Evolutionary conservation across 35 echinoderm and acorn worm species (phyloP), one percentile per base, ranked within the genome.

Genomic region (Apostichopus parvimensis): DNA sequence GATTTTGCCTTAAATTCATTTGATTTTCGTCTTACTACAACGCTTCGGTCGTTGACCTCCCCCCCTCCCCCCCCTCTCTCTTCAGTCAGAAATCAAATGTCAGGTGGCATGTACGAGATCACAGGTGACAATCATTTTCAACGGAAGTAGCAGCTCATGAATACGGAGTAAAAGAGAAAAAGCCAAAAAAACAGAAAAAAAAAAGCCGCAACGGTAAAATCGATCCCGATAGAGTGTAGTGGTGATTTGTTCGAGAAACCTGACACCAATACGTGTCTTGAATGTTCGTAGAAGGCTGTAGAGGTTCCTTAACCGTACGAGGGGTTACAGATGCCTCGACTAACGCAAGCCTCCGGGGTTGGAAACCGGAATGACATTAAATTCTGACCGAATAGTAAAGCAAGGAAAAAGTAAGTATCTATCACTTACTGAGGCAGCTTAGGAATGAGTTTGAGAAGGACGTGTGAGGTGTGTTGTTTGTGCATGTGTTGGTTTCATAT

Each of bases 191-290:
- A 78, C 34, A 45, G 26, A 45, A 45, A 45, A 58, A 45, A 58
- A 18, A 58, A 15, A 20, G 54, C 57, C 20, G 54, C 57, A 15
- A 58, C 8, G 57, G 54, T 84, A 84, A 84, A 84, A 84, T 84
- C 81, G 81, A 84, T 84, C 81, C 81, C 20, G 54, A 25, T 20
- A 21, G 81, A 84, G 81, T n/a, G 52, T 20, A 84, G 10, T 9
- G 54, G 52, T 59, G 57, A 84, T 84, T 59, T 84, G 81, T 84
- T 84, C 81, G 54, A 84, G 81, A 84, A 84, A 84, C 81, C 81
- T 11, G 81, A 84, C 57, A 84, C 81, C 6, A 15, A 84, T 84
- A 84, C 54, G 81, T 62, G 81, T 84, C 54, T 54, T 84, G 81
- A 58, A 84, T 59, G 81, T 84, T 56, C 81, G 57, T 52, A 84